These are phyloP conservation scores for Tachina lurida DNA, from an alignment of 2,888 invertebrate genomes.

Conservation along the genomic window DNA sequence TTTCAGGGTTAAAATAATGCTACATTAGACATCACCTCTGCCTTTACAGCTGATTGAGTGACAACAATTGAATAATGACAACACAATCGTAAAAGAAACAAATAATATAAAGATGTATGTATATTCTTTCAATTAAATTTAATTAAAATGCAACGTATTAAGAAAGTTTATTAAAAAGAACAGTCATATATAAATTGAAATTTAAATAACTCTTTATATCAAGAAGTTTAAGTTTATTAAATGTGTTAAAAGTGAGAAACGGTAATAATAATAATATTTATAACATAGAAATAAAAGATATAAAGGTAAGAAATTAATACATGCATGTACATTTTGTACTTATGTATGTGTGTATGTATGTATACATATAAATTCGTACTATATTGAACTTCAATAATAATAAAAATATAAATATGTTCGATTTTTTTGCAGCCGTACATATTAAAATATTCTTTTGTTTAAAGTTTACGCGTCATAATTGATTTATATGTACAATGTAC, in stretches of 20 bases:
- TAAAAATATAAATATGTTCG: not conserved
- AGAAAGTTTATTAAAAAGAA: constrained; percentile 17
- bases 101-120: not conserved
- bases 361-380: not conserved
- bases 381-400: not conserved
- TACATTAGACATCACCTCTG: constrained; percentile 36
- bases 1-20: constrained; percentile 9
- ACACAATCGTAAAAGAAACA: constrained; percentile 59
- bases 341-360: not conserved
- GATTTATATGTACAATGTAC: constrained; percentile 17
- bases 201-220: not conserved
- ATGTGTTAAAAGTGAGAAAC: not conserved
- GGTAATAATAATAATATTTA: not conserved
- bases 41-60: constrained; percentile 26
- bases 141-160: constrained; percentile 66
- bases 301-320: not conserved
- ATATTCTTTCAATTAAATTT: constrained; percentile 43
- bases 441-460: constrained; percentile 34
- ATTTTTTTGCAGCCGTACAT: constrained; percentile 27
- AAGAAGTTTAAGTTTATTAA: not conserved
- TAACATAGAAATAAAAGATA: too few relatives aligned
- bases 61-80: constrained; percentile 52
- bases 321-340: too few relatives aligned
- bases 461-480: constrained; percentile 37
- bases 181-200: not conserved